A percentile compares a stretch with the other conserved stretches of the same genome.
Evolutionary conservation across 2,888 invertebrate species (phyloP).

Genomic region (Microplitis deprimator): DNA sequence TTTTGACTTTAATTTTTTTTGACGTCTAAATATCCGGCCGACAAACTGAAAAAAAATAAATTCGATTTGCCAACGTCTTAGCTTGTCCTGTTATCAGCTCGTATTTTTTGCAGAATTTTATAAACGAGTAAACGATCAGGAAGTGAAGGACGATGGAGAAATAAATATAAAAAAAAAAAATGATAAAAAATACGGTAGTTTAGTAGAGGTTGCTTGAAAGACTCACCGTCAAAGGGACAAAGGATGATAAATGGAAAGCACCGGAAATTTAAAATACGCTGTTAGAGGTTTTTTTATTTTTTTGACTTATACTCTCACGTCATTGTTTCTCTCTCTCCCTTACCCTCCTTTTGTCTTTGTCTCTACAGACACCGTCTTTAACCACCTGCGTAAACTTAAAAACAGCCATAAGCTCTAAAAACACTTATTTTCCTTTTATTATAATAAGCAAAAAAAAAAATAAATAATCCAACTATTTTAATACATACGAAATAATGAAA

Average conservation of each 20-base stretch:
- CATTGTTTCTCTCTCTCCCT: background rate
- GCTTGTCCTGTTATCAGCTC: conserved; percentile 25
- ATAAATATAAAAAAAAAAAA: conserved; percentile 31
- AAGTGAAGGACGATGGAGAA: conserved; percentile 16
- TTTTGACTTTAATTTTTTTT: background rate
- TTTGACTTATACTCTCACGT: conserved; percentile 12
- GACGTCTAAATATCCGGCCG: background rate
- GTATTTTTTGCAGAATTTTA: conserved; percentile 22
- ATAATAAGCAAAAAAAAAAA: background rate
- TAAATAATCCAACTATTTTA: background rate
- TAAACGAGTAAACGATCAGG: conserved; percentile 11
- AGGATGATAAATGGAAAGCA: conserved; percentile 44
- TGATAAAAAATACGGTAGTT: conserved; percentile 28
- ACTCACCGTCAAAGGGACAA: conserved; percentile 44
- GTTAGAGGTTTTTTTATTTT: conserved; percentile 33
- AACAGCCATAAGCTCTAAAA: background rate
- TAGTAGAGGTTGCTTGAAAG: conserved; percentile 6
- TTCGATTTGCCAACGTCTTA: conserved; percentile 22
- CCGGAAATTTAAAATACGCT: conserved; percentile 40
- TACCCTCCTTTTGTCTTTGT: background rate
- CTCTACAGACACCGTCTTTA: background rate
- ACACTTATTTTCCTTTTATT: background rate
- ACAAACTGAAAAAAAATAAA: conserved; percentile 22
- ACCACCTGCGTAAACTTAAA: background rate
- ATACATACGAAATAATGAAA: background rate